Percentiles rank a stretch among this genome's conserved stretches.
Conservation (phyloP, 2,888 invertebrate species). For the Caenorhabditis panamensis region DNA sequence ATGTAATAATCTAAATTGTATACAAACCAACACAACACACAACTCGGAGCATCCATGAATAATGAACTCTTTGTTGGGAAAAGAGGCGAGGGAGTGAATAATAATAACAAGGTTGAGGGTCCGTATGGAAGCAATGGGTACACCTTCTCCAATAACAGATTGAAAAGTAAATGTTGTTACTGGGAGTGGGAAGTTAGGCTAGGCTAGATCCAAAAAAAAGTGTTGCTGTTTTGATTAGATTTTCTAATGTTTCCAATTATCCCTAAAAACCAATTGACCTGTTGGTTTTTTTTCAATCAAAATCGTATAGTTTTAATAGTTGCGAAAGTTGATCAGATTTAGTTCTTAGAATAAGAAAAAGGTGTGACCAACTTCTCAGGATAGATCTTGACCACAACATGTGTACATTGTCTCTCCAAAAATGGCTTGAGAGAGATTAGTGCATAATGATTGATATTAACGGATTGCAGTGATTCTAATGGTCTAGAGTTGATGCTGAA, state of each 20-base stretch:
- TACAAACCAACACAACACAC: slow-evolving; percentile 30
- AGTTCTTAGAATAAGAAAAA: neutral
- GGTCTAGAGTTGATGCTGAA: slow-evolving; percentile 40
- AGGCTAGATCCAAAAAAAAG: neutral
- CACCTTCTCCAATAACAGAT: slow-evolving; percentile 29
- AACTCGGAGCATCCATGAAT: slow-evolving; percentile 44
- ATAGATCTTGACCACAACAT: slow-evolving; percentile 12
- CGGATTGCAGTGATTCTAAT: neutral
- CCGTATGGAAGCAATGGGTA: slow-evolving; percentile 15
- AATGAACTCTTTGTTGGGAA: slow-evolving; percentile 52
- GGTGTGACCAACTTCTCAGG: neutral
- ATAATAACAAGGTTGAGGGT: slow-evolving; percentile 20
- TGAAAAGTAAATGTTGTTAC: neutral
- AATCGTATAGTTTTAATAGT: slow-evolving; percentile 4
- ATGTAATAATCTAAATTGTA: slow-evolving; percentile 51
- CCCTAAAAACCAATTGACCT: too few relatives aligned
- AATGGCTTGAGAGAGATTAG: slow-evolving; percentile 7
- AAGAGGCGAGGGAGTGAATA: slow-evolving; percentile 17
- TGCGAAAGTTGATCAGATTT: neutral
- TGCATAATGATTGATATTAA: slow-evolving; percentile 6
- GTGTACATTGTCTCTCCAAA: neutral
- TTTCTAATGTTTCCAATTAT: neutral
- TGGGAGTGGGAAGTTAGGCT: neutral
- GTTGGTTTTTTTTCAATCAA: slow-evolving; percentile 3
- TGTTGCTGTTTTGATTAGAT: slow-evolving; percentile 20